Conservation (phyloP, 1,140 invertebrate species). For the Hyles vespertilio region DNA sequence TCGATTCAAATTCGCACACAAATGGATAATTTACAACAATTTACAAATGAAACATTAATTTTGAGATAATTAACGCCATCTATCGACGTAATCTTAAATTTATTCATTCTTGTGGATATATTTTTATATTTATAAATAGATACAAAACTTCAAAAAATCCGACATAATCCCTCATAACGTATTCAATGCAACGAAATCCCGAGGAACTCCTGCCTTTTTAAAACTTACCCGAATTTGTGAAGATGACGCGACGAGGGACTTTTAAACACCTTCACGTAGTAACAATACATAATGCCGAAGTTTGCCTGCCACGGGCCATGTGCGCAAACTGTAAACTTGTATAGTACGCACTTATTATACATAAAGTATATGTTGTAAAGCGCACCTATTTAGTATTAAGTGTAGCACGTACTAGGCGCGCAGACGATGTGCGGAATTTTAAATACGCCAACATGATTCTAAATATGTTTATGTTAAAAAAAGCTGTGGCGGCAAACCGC, state of each 20-base stretch:
- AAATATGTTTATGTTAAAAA: conserved; percentile 51
- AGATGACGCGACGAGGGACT: conserved; percentile 21
- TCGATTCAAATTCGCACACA: too few relatives aligned
- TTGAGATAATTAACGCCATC: too few relatives aligned
- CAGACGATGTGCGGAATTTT: conserved; percentile 54
- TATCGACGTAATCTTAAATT: too few relatives aligned
- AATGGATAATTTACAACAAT: too few relatives aligned
- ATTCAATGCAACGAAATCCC: not conserved
- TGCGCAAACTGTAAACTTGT: conserved; percentile 30
- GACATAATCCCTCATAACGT: not conserved
- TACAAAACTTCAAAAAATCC: too few relatives aligned
- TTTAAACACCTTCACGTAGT: conserved; percentile 24
- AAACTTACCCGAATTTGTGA: conserved; percentile 19
- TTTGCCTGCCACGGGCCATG: conserved; percentile 21
- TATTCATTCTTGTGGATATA: too few relatives aligned
- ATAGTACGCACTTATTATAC: conserved; percentile 15
- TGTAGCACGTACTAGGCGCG: conserved; percentile 62
- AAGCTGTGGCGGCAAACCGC: conserved; percentile 22
- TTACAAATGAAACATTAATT: too few relatives aligned
- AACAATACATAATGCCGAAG: conserved; percentile 15
- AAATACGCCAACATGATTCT: conserved; percentile 61
- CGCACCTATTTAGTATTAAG: conserved; percentile 40
- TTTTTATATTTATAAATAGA: too few relatives aligned
- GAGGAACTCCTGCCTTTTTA: not conserved
- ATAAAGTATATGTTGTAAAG: not conserved